These are phyloP conservation scores for Catocala nupta DNA, from an alignment of 2,888 invertebrate genomes.

Conservation along the genomic window DNA sequence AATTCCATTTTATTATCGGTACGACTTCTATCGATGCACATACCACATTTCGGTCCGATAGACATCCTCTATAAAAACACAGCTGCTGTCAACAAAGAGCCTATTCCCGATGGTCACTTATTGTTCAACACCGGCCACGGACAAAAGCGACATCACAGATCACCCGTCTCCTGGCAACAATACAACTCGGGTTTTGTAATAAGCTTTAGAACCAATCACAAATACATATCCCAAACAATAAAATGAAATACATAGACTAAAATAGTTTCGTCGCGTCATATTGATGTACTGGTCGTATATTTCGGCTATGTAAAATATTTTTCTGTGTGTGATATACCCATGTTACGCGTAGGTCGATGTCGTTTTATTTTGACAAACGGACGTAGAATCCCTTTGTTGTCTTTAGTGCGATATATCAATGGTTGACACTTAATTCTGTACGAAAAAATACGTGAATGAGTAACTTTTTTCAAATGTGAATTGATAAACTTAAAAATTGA, in stretches of 20 bases:
- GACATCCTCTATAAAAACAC: conserved; percentile 77
- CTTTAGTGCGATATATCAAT: conserved; percentile 79
- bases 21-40: conserved; percentile 51
- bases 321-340: conserved; percentile 66
- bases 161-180: conserved; percentile 74
- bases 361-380: conserved; percentile 84
- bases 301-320: conserved; percentile 55
- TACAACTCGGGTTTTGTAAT: conserved; percentile 73
- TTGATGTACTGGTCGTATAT: conserved; percentile 57
- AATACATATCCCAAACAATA: conserved; percentile 64
- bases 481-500: conserved; percentile 55
- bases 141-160: conserved; percentile 80
- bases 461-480: conserved; percentile 55
- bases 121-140: conserved; percentile 75
- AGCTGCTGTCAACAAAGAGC: conserved; percentile 78
- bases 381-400: conserved; percentile 78
- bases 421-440: conserved; percentile 71
- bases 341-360: conserved; percentile 77
- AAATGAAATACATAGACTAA: conserved; percentile 54
- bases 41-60: conserved; percentile 68
- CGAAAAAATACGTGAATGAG: conserved; percentile 68
- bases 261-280: conserved; percentile 52
- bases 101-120: conserved; percentile 80
- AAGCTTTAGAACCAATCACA: conserved; percentile 70
- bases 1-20: conserved; percentile 16